These are phyloP conservation scores for Mus pahari DNA, from an alignment of 2,113 vertebrate species.

Conservation along the genomic window DNA sequence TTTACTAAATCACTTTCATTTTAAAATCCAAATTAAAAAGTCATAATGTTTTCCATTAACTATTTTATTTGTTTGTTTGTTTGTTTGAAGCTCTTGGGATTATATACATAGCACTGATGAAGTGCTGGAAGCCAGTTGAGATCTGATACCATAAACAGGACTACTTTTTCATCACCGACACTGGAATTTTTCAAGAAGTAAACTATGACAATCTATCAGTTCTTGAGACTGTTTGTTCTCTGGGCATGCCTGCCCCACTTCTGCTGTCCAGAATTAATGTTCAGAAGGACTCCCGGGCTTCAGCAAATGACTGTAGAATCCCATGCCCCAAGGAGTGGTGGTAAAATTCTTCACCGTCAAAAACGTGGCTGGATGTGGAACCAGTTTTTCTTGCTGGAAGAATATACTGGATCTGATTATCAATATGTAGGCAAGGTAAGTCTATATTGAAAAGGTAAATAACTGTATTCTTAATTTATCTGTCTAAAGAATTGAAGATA, in stretches of 20 bases:
- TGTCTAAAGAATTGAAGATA: neutral
- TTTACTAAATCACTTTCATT: conserved; percentile 8
- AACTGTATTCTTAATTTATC: neutral
- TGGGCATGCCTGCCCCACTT: conserved; percentile 86
- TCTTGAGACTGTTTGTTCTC: conserved; percentile 84
- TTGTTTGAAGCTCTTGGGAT: conserved; percentile 81
- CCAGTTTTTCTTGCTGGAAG: conserved; percentile 91
- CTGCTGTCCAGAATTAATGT: conserved; percentile 85
- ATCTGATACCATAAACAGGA: neutral
- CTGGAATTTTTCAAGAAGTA: conserved; percentile 83
- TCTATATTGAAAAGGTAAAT: neutral
- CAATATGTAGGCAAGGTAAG: conserved; percentile 92
- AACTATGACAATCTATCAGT: conserved; percentile 85
- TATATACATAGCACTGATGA: conserved; percentile 73
- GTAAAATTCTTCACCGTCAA: conserved; percentile 88
- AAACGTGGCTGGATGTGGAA: conserved; percentile 93
- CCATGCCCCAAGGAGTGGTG: conserved; percentile 83
- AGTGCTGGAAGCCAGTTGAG: conserved; percentile 76
- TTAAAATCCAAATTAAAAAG: conserved; percentile 34
- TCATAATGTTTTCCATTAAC: conserved; percentile 44
- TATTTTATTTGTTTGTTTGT: conserved; percentile 63
- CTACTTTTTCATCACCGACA: neutral
- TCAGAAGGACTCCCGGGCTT: conserved; percentile 87
- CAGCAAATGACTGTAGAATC: conserved; percentile 80
- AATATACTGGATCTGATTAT: conserved; percentile 91